Evolutionary conservation across 2,113 vertebrate genomes (phyloP).

Genomic region (Alaudala cheleensis): DNA sequence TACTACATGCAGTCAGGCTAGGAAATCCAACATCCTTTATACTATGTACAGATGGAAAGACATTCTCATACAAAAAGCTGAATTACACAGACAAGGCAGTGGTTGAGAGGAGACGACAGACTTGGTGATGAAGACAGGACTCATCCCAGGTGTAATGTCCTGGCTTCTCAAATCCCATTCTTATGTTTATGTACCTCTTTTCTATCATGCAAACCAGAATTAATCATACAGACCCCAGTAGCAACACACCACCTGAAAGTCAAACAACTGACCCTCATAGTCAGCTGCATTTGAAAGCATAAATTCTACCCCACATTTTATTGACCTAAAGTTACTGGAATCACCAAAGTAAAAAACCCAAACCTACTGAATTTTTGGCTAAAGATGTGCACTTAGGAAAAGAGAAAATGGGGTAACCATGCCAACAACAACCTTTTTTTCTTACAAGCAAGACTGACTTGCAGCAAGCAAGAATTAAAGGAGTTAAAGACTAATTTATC

Average conservation of each 20-base stretch:
- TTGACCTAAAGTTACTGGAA: background rate
- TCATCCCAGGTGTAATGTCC: background rate
- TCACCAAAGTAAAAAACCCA: background rate
- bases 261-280: background rate
- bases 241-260: background rate
- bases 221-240: background rate
- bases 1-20: background rate
- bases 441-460: background rate
- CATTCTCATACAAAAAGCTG: background rate
- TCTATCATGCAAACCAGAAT: background rate
- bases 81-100: background rate
- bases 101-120: background rate
- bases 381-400: background rate
- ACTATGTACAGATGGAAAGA: background rate
- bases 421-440: background rate
- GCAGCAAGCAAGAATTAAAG: background rate
- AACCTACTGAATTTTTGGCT: background rate
- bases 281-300: background rate
- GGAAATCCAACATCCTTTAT: background rate
- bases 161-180: background rate
- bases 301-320: background rate
- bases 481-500: constrained; percentile 27
- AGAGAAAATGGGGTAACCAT: background rate
- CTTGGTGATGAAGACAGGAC: background rate
- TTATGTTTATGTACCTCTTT: background rate